Percentiles rank a stretch among this genome's conserved stretches.
Evolutionary conservation across 2,113 vertebrate genomes (phyloP).

Genomic region (Python bivittatus): DNA sequence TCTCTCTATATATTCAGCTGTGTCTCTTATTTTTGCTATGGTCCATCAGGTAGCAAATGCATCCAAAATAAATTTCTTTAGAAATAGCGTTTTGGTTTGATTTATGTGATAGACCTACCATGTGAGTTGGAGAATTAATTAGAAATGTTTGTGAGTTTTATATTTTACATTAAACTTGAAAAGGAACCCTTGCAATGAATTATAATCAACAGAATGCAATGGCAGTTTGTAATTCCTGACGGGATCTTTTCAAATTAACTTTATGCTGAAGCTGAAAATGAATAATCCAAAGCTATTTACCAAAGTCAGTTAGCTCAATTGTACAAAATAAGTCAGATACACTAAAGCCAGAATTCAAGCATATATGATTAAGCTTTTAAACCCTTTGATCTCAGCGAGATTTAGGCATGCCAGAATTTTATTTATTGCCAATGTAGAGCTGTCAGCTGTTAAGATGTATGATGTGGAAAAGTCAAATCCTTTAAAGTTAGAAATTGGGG

Average conservation of each 20-base stretch:
- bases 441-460: not conserved
- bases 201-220: conserved; percentile 8
- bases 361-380: not conserved
- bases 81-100: conserved; percentile 38
- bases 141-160: conserved; percentile 14
- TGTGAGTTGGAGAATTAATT: conserved; percentile 32
- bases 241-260: not conserved
- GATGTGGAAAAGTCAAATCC: not conserved
- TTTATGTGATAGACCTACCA: conserved; percentile 43
- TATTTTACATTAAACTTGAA: conserved; percentile 10
- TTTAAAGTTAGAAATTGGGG: not conserved
- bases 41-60: conserved; percentile 29
- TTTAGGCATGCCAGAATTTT: not conserved
- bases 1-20: conserved; percentile 34
- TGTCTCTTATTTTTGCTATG: conserved; percentile 28
- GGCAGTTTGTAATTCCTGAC: conserved; percentile 30
- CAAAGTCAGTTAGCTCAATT: conserved; percentile 1
- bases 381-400: not conserved
- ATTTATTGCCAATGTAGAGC: not conserved
- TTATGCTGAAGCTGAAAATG: not conserved
- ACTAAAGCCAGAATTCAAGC: not conserved
- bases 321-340: not conserved
- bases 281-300: conserved; percentile 26
- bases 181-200: conserved; percentile 9
- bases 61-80: conserved; percentile 29